Conservation (phyloP, 2,113 vertebrate genomes). For the Enhydra lutris region DNA sequence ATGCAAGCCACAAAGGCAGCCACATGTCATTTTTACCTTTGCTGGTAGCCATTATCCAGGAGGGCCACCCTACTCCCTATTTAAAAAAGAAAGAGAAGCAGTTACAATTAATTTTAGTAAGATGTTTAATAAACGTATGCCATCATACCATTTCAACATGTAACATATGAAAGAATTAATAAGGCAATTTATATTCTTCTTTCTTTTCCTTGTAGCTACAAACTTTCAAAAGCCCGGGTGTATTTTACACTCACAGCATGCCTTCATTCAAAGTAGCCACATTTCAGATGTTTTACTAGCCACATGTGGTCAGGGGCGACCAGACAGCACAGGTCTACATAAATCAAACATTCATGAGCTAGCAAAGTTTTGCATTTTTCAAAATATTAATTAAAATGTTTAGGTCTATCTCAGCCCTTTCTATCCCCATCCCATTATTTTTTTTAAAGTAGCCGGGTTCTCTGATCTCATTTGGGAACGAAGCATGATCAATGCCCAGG, state of each 20-base stretch:
- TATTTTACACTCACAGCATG: neutral
- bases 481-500: neutral
- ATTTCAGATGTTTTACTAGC: neutral
- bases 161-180: neutral
- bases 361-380: neutral
- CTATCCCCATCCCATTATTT: neutral
- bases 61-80: neutral
- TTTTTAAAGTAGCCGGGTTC: neutral
- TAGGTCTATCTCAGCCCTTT: neutral
- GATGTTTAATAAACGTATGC: neutral
- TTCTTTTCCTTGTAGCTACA: neutral
- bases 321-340: neutral
- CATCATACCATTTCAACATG: neutral
- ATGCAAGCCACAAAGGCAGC: neutral
- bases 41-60: neutral
- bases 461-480: neutral
- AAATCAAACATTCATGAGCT: neutral
- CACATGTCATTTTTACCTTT: neutral
- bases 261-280: neutral
- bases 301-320: neutral
- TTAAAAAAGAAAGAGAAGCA: neutral
- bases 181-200: neutral
- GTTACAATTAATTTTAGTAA: neutral
- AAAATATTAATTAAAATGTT: neutral
- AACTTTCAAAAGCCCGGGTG: neutral